A percentile compares a stretch with the other conserved stretches of the same genome.
Conservation (phyloP, 1,140 invertebrate genomes). For the Cydia pomonella region DNA sequence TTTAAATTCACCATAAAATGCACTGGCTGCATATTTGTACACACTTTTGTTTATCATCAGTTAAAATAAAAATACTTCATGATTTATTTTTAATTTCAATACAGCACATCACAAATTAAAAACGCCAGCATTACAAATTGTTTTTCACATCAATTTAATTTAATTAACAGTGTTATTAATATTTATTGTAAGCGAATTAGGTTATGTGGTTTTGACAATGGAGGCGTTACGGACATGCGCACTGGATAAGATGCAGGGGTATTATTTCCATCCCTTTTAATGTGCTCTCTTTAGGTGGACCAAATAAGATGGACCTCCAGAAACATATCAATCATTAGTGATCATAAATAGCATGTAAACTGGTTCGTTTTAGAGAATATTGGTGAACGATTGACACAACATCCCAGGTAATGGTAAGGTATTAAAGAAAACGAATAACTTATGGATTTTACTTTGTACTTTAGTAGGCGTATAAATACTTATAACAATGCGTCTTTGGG, state of each 20-base stretch:
- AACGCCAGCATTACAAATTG: not conserved
- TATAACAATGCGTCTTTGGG: not conserved
- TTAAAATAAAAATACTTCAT: not conserved
- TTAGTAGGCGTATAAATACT: not conserved
- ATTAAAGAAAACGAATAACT: constrained; percentile 15
- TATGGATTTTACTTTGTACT: constrained; percentile 26
- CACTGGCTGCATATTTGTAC: constrained; percentile 16
- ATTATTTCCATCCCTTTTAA: not conserved
- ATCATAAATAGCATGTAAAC: not conserved
- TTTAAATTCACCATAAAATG: not conserved
- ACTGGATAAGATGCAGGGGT: not conserved
- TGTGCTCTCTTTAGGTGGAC: not conserved
- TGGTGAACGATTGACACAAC: not conserved
- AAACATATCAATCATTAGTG: not conserved
- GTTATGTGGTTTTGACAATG: constrained; percentile 31
- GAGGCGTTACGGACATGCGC: constrained; percentile 5
- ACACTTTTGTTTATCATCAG: not conserved
- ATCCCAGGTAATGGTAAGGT: constrained; percentile 18
- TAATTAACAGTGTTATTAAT: constrained; percentile 11
- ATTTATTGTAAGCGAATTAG: constrained; percentile 31
- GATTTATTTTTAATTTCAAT: constrained; percentile 3
- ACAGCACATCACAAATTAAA: not conserved
- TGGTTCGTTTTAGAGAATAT: not conserved
- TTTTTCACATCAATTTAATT: not conserved
- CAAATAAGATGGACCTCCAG: not conserved